Evolutionary conservation across 35 echinoderm and acorn worm genomes (phyloP), one percentile per base, ranked within the genome.

Genomic region (Apostichopus japonicus): DNA sequence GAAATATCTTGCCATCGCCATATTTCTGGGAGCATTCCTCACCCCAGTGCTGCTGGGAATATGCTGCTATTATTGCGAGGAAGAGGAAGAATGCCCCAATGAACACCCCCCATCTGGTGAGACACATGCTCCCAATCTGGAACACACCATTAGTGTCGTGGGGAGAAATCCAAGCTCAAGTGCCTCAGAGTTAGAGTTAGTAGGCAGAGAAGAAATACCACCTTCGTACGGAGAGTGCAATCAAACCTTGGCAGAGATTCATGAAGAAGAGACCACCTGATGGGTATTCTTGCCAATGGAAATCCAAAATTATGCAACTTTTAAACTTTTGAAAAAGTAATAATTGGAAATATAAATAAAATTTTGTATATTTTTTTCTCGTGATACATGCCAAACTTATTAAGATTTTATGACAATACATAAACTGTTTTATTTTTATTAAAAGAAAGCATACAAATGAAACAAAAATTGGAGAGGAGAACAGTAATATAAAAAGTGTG

Each of bases 11-110:
- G 59, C 86, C n/a, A 89, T 89, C 23, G 62, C 23, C 4, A 89
- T 89, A 6, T 89, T 89, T 73, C 14, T 89, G 6, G 86, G 23
- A 17, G 86, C 86, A 19, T 89, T 89, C 86, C 86, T 89, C n/a
- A 72, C 72, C 24, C 86, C 86, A 9, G n/a, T 57, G 25, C 17
- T 72, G n/a, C 63, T 89, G 19, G 86, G 86, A 10, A 63, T 89
- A 23, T 89, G 86, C 61, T 89, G 86, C 62, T 89, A 44, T 63
- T 89, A 89, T 25, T 89, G 86, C 5, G 63, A 23, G 17, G 61
- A 89, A 19, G 62, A 72, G n/a, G 61, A 72, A 23, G 10, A n/a
- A 4, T 6, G 63, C 2, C 17, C 25, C 24, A 2, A n/a, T 4
- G 81, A 84, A 8, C 14, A 4, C 10, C 2, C 8, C 4, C 13